These are phyloP conservation scores for Probaryconus sp. DNA, from an alignment of 1,140 invertebrate species.

Conservation along the genomic window DNA sequence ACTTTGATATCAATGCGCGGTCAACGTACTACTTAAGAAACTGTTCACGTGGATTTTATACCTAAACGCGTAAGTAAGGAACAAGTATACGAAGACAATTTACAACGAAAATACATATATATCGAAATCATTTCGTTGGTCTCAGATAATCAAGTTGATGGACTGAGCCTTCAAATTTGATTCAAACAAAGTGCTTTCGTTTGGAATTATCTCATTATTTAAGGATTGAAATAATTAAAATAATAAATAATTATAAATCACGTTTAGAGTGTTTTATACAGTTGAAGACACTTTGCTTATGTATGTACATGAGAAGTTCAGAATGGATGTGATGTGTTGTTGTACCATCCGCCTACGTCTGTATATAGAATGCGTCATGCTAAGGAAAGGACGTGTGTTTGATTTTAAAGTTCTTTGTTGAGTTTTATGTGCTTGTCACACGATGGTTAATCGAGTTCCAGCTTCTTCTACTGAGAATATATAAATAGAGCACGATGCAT, in stretches of 20 bases:
- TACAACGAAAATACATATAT: no score
- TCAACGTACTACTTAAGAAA: no score
- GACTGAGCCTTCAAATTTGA: no score
- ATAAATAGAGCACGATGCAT: no score
- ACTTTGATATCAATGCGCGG: neutral
- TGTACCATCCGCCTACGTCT: conserved; percentile 47
- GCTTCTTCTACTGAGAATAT: no score
- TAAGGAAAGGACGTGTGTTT: conserved; percentile 29
- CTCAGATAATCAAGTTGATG: no score
- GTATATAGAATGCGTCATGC: conserved; percentile 43
- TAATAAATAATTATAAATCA: conserved; percentile 8
- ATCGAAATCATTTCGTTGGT: no score
- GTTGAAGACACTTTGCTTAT: conserved; percentile 3
- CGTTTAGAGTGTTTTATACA: neutral
- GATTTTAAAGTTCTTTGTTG: conserved; percentile 29
- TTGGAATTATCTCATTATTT: no score
- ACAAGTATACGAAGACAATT: no score
- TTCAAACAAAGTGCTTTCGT: no score
- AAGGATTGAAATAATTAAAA: neutral
- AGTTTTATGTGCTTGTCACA: conserved; percentile 19
- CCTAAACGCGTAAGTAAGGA: conserved; percentile 34
- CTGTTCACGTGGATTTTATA: conserved; percentile 39
- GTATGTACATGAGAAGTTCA: conserved; percentile 5
- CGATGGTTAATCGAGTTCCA: neutral
- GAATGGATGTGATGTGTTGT: conserved; percentile 37